These are phyloP conservation scores for Cynoglossus semilaevis DNA, from an alignment of 2,113 vertebrate species.

Conservation along the genomic window DNA sequence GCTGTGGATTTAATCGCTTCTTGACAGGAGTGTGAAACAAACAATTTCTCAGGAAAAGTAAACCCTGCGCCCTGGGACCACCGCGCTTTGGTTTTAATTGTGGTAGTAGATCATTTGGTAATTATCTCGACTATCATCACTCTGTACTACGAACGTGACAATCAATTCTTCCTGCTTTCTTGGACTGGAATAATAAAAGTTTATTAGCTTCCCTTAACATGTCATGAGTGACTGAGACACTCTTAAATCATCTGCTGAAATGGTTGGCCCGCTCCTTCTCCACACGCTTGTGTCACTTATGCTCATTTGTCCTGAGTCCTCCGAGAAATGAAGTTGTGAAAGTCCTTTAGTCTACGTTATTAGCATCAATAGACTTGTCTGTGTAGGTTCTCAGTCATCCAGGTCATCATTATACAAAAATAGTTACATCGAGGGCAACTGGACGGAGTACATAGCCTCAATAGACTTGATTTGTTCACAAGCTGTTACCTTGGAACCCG, in stretches of 20 bases:
- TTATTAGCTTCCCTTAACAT: slow-evolving; percentile 58
- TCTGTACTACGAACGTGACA: slow-evolving; percentile 57
- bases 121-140: slow-evolving; percentile 60
- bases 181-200: slow-evolving; percentile 61
- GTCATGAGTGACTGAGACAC: slow-evolving; percentile 27
- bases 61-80: slow-evolving; percentile 33
- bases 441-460: no score
- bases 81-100: slow-evolving; percentile 63
- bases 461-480: slow-evolving; percentile 29
- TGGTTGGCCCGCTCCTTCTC: no score
- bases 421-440: no score
- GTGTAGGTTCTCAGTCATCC: no score
- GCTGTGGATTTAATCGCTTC: slow-evolving; percentile 25
- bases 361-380: background rate
- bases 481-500: slow-evolving; percentile 8
- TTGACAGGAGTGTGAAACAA: slow-evolving; percentile 39
- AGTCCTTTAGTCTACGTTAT: no score
- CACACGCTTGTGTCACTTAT: no score
- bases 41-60: slow-evolving; percentile 47
- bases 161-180: slow-evolving; percentile 55
- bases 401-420: no score
- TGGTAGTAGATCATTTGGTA: slow-evolving; percentile 59
- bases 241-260: slow-evolving; percentile 49
- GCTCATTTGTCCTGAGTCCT: no score
- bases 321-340: no score